A percentile compares a stretch with the other conserved stretches of the same genome.
phyloP scores from a whole-genome alignment of 1,140 invertebrate species.

The Trialeurodes vaporariorum region DNA sequence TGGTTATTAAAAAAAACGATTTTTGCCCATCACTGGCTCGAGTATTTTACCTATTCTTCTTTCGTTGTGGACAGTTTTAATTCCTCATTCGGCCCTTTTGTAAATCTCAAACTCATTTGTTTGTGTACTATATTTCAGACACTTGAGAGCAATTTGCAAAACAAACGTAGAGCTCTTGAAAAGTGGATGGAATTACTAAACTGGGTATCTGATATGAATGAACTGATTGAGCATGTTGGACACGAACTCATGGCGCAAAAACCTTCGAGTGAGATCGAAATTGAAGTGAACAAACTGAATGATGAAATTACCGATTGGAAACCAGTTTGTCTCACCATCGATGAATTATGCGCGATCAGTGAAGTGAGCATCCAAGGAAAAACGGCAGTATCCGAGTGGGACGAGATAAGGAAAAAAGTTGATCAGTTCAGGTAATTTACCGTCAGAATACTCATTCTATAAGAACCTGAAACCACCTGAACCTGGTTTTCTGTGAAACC shows the following conservation, averaged over 20 bases:
- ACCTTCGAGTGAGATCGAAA: conserved; percentile 48
- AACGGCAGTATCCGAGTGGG: conserved; percentile 42
- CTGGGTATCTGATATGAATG: conserved; percentile 68
- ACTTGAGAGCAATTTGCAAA: conserved; percentile 57
- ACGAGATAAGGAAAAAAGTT: conserved; percentile 40
- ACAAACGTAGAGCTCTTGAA: conserved; percentile 61
- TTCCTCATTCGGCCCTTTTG: too few species aligned
- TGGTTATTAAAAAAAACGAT: too few species aligned
- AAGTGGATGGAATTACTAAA: conserved; percentile 71
- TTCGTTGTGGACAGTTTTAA: too few species aligned
- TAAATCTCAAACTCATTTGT: too few species aligned
- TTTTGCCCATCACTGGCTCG: too few species aligned
- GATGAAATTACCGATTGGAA: conserved; percentile 51
- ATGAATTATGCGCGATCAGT: conserved; percentile 45
- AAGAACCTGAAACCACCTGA: neutral
- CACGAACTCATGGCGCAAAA: conserved; percentile 64
- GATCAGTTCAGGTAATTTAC: conserved; percentile 22
- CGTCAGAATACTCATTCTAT: neutral
- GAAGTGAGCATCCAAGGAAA: conserved; percentile 49
- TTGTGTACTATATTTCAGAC: too few species aligned
- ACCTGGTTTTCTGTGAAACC: neutral
- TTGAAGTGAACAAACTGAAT: conserved; percentile 38
- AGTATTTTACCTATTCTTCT: too few species aligned
- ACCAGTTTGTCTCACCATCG: conserved; percentile 50
- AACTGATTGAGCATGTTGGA: conserved; percentile 64